Percentiles rank a stretch among this genome's conserved stretches.
phyloP scores from a whole-genome alignment of 2,888 invertebrate species.

The Molorchus minor region DNA sequence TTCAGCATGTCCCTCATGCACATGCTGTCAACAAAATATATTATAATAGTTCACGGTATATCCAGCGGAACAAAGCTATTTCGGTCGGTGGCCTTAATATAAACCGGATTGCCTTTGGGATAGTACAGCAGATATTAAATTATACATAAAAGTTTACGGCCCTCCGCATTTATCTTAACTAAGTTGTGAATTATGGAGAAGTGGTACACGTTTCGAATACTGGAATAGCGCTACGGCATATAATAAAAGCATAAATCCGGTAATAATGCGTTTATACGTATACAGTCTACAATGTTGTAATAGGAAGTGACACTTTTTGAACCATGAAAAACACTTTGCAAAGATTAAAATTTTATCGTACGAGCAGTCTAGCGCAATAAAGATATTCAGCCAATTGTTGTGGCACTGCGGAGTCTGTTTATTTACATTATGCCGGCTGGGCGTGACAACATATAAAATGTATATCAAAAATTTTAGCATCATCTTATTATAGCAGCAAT shows the following conservation, averaged over 20 bases:
- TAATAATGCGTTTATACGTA: slow-evolving; percentile 16
- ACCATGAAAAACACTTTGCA: not conserved
- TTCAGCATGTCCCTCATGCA: no score
- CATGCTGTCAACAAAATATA: no score
- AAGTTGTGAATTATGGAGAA: slow-evolving; percentile 17
- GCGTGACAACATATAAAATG: no score
- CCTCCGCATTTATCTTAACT: slow-evolving; percentile 15
- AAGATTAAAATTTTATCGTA: slow-evolving; percentile 1
- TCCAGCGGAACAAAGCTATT: no score
- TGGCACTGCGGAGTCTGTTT: no score
- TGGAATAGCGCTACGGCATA: slow-evolving; percentile 1
- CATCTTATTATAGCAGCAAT: no score
- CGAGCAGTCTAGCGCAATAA: not conserved
- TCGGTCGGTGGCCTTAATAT: not conserved
- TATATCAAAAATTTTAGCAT: no score
- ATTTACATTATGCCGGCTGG: no score
- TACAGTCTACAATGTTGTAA: slow-evolving; percentile 9
- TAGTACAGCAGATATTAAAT: slow-evolving; percentile 18
- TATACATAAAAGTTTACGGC: slow-evolving; percentile 22
- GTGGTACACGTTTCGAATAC: slow-evolving; percentile 10
- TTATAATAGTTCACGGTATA: no score
- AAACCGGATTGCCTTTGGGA: slow-evolving; percentile 5
- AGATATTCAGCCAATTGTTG: not conserved
- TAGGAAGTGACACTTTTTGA: not conserved
- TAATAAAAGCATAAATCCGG: slow-evolving; percentile 11